phyloP scores from a whole-genome alignment of 1,140 invertebrate species.

The Pseudomyrmex sp. region DNA sequence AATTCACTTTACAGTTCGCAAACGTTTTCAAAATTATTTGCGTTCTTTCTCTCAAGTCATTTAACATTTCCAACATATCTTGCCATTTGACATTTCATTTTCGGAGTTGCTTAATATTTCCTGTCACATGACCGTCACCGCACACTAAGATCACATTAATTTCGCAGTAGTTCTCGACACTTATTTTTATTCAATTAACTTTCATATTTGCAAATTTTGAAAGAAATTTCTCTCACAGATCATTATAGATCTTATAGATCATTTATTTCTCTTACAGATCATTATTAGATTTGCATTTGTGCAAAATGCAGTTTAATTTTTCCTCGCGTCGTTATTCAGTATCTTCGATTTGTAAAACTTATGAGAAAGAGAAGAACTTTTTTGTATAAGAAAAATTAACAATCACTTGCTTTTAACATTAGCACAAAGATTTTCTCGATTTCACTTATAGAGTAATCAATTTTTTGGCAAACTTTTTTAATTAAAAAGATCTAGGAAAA shows the following conservation, averaged over 20 bases:
- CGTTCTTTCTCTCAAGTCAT: slow-evolving; percentile 2
- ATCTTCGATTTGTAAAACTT: background rate
- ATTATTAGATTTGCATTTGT: background rate
- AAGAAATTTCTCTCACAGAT: background rate
- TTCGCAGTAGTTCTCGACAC: background rate
- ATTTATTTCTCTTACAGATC: background rate
- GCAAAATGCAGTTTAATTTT: background rate
- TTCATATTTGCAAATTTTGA: slow-evolving; percentile 15
- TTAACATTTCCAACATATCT: background rate
- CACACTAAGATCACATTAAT: background rate
- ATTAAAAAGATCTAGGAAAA: background rate
- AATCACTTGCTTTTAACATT: background rate
- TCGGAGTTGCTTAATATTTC: slow-evolving; percentile 10
- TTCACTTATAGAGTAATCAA: background rate
- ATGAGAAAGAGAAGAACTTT: background rate
- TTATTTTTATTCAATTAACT: background rate
- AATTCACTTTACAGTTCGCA: no score
- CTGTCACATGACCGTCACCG: background rate
- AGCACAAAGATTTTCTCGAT: background rate
- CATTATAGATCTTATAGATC: background rate
- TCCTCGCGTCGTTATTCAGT: background rate
- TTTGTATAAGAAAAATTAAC: background rate
- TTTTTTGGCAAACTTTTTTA: background rate
- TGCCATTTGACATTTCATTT: slow-evolving; percentile 48
- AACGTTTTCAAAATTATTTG: slow-evolving; percentile 7